phyloP scores from a whole-genome alignment of 1,140 invertebrate species.

The Drosophila obscura region DNA sequence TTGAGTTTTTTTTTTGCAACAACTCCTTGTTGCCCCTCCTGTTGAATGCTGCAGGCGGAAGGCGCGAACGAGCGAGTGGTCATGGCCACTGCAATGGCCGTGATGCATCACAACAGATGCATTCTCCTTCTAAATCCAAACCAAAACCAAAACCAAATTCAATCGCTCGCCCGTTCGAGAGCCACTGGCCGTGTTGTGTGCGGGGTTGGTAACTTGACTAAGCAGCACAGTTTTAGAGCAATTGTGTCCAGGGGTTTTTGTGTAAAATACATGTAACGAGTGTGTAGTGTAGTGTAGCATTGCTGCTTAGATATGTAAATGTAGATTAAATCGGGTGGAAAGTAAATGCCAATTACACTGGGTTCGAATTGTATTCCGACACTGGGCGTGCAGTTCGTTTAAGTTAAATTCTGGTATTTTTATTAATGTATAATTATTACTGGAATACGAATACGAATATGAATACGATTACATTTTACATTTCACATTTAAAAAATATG shows the following conservation, averaged over 20 bases:
- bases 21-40: constrained; percentile 10
- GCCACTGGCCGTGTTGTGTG: background rate
- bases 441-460: constrained; percentile 55
- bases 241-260: background rate
- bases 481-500: constrained; percentile 78
- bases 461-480: constrained; percentile 29
- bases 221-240: background rate
- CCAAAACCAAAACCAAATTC: constrained; percentile 1
- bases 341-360: background rate
- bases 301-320: background rate
- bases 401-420: constrained; percentile 73
- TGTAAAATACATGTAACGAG: background rate
- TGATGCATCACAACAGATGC: constrained; percentile 30
- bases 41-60: constrained; percentile 20
- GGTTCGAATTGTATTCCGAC: background rate
- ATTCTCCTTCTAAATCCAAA: constrained; percentile 29
- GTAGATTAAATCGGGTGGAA: background rate
- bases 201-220: constrained; percentile 22
- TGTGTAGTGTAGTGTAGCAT: background rate
- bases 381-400: background rate
- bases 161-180: constrained; percentile 5
- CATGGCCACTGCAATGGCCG: constrained; percentile 24
- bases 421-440: constrained; percentile 74
- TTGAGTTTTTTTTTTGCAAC: constrained; percentile 27
- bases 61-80: constrained; percentile 10